Base-by-base conservation (phyloP, 2,113 vertebrate species). In the Chaenocephalus aceratus region DNA sequence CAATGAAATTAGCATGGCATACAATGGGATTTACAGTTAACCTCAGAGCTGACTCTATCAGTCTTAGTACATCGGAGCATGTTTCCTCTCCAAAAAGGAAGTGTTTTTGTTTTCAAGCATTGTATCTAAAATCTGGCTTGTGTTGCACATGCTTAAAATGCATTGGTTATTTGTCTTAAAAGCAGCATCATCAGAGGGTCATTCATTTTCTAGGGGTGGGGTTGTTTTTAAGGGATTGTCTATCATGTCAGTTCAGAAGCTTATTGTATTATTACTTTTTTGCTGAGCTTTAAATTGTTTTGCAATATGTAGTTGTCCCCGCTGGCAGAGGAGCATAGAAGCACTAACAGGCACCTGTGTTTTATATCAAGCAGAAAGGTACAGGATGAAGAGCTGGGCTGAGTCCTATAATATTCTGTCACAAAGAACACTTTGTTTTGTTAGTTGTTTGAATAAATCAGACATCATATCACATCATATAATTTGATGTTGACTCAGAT, bases 121-220 rank as follows among this genome's bases (percentile, higher is more conserved):
- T 86, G 63, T 79, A 61, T 90, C 79, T 93, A 91, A 89, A 80
- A 56, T 80, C 66, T 77, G 85, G 62, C 87, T 80, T 60, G 56
- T 80, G 67, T 86, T 86, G 88, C 86, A 79, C 94, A 95, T 96
- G 94, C 95, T 85, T 80, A 77, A 79, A 92, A 88, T 93, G 85
- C 82, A 90, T 87, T 83, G 72, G 56, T 90, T 93, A 91, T 90
- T 90, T 88, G 60, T 83, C 62, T 79, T 83, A 61, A 85, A 92
- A 95, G 95, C 93, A 92, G 91, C 91, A 91, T 87, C 64, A 44
- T 85, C 68, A 84, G 62, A 74, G 66, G 67, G 77, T 77, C 85
- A 89, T 90, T 93, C 80, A 54, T 87, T 75, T 78, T 90, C 86
- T 88, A 89, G 9, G 23, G 30, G 23, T 1, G 21, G 34, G 75